Evolutionary conservation across 2,888 invertebrate species (phyloP).

Genomic region (Mythimna pallens): DNA sequence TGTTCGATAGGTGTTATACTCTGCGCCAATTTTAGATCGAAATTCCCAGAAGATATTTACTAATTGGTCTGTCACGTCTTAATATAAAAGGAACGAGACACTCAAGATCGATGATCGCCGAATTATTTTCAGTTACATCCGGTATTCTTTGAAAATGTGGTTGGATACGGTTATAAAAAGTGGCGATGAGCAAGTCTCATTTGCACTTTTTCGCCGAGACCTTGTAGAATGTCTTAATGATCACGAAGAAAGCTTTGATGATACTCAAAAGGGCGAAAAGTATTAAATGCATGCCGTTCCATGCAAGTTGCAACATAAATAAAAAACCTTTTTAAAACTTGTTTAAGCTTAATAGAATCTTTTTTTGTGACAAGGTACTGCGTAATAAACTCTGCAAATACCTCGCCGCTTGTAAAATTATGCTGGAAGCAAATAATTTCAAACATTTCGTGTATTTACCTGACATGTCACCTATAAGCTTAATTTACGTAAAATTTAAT

Average conservation of each 20-base stretch:
- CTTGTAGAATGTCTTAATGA: conserved; percentile 17
- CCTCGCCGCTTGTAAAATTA: conserved; percentile 38
- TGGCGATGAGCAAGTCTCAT: conserved; percentile 10
- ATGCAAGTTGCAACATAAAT: conserved; percentile 5
- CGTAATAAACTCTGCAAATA: conserved; percentile 44
- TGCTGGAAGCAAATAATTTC: conserved; percentile 36
- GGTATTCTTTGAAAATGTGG: conserved; percentile 13
- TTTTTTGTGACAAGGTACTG: conserved; percentile 18
- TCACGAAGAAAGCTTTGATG: conserved; percentile 6
- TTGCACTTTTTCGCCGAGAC: conserved; percentile 25
- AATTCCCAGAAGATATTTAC: conserved; percentile 17
- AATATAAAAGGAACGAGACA: conserved; percentile 13
- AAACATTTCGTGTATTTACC: conserved; percentile 35
- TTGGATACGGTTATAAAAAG: conserved; percentile 28
- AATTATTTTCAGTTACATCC: conserved; percentile 35
- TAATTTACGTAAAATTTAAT: conserved; percentile 57
- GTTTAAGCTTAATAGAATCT: background rate
- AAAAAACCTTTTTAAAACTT: background rate
- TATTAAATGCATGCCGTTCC: background rate
- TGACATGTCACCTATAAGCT: conserved; percentile 46
- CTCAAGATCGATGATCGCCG: conserved; percentile 25
- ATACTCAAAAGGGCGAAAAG: background rate
- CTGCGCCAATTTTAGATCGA: conserved; percentile 6
- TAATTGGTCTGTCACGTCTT: conserved; percentile 21
- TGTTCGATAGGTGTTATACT: conserved; percentile 4